phyloP scores from a whole-genome alignment of 2,888 invertebrate genomes.

The Eucera pruinosa region DNA sequence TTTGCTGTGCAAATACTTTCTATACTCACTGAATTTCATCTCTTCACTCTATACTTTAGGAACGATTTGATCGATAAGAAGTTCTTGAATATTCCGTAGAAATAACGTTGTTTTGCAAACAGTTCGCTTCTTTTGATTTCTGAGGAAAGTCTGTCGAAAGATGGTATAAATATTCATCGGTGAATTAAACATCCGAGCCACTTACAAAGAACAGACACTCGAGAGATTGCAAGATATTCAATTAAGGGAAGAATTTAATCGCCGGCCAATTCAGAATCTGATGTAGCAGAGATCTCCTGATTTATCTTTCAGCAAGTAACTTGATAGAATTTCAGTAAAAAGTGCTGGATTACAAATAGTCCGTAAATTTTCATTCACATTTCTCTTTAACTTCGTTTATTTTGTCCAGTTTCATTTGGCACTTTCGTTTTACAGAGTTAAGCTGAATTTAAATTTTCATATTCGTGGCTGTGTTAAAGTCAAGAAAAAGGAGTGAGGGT shows the following conservation, averaged over 20 bases:
- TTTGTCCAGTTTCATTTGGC: too few species aligned
- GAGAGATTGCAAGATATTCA: slow-evolving; percentile 9
- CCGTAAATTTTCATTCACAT: background rate
- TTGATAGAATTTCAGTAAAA: background rate
- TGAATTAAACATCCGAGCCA: slow-evolving; percentile 20
- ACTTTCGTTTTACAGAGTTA: background rate
- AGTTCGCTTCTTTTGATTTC: slow-evolving; percentile 13
- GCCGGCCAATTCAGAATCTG: background rate
- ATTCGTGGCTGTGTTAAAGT: background rate
- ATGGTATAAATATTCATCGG: slow-evolving; percentile 41
- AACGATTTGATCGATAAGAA: slow-evolving; percentile 13
- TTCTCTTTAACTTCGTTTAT: background rate
- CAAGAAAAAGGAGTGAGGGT: background rate
- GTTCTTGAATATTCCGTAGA: slow-evolving; percentile 1
- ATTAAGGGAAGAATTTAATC: slow-evolving; percentile 29
- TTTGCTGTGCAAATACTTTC: too few species aligned
- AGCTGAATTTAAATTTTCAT: background rate
- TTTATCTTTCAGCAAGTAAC: background rate
- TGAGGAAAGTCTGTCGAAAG: slow-evolving; percentile 6
- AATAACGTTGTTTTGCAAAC: slow-evolving; percentile 2
- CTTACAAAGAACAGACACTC: slow-evolving; percentile 12
- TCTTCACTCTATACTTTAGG: too few species aligned
- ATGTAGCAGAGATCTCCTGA: background rate
- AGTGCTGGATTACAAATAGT: background rate
- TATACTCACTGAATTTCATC: too few species aligned